Evolutionary conservation across 2,888 invertebrate genomes (phyloP).

Genomic region (Drosophila anceps): DNA sequence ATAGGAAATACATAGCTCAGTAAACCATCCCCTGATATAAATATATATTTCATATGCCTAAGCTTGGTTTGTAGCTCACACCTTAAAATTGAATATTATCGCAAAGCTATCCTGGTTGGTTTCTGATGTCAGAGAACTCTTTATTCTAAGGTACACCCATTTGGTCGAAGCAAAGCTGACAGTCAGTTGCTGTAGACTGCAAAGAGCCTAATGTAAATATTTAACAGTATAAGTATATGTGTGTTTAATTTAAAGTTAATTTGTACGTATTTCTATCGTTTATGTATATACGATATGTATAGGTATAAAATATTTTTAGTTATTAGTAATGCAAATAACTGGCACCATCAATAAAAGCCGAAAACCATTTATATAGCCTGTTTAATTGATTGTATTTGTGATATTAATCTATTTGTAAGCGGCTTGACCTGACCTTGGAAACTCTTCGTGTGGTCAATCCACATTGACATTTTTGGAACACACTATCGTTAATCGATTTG

Average conservation of each 20-base stretch:
- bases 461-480: slow-evolving; percentile 36
- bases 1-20: too few relatives aligned
- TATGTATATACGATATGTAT: not conserved
- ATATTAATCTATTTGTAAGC: slow-evolving; percentile 29
- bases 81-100: not conserved
- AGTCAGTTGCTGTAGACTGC: too few relatives aligned
- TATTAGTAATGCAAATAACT: not conserved
- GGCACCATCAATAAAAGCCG: not conserved
- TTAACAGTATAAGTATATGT: too few relatives aligned
- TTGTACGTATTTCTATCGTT: not conserved
- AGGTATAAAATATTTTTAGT: not conserved
- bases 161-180: too few relatives aligned
- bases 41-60: too few relatives aligned
- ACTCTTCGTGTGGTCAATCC: slow-evolving; percentile 5
- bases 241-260: too few relatives aligned
- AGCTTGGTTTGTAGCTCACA: too few relatives aligned
- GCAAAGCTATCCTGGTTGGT: not conserved
- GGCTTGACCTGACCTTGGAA: slow-evolving; percentile 38
- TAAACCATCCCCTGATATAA: too few relatives aligned
- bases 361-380: not conserved
- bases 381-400: slow-evolving; percentile 7
- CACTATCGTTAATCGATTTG: slow-evolving; percentile 13
- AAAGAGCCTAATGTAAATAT: too few relatives aligned
- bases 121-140: too few relatives aligned
- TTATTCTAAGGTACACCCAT: too few relatives aligned